Evolutionary conservation across 1,140 invertebrate species (phyloP).

Genomic region (Rhopalosiphum maidis): DNA sequence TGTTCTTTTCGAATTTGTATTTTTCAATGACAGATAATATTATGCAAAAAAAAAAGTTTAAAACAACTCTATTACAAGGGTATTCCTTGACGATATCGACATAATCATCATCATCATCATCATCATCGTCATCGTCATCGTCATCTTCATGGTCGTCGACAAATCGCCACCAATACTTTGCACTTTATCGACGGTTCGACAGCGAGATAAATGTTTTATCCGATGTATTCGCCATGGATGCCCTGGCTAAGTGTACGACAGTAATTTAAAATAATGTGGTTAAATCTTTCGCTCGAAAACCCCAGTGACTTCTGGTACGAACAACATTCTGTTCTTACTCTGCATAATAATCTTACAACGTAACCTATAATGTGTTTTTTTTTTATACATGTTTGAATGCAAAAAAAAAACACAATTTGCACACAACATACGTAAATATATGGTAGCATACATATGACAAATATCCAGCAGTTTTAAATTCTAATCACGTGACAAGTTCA

Average conservation of each 20-base stretch:
- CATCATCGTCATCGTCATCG: background rate
- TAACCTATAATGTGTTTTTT: background rate
- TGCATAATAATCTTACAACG: background rate
- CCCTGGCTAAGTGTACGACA: background rate
- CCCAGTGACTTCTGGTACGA: background rate
- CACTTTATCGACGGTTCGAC: background rate
- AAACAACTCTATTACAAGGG: slow-evolving; percentile 15
- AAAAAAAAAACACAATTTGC: background rate
- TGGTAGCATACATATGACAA: background rate
- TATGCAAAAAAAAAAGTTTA: slow-evolving; percentile 4
- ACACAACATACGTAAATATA: background rate
- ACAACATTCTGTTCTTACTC: background rate
- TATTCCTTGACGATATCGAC: background rate
- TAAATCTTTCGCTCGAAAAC: background rate
- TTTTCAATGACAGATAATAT: slow-evolving; percentile 13
- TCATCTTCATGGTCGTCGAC: background rate
- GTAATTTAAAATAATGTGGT: slow-evolving; percentile 9
- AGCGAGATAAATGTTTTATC: slow-evolving; percentile 2
- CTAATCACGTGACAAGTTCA: background rate
- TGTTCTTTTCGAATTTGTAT: background rate
- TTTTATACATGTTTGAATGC: background rate
- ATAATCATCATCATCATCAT: background rate
- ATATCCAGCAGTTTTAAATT: background rate
- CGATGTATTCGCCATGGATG: background rate
- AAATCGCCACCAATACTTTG: slow-evolving; percentile 1